Evolutionary conservation across 1,140 invertebrate species (phyloP).

Genomic region (Eupristina koningsbergeri): DNA sequence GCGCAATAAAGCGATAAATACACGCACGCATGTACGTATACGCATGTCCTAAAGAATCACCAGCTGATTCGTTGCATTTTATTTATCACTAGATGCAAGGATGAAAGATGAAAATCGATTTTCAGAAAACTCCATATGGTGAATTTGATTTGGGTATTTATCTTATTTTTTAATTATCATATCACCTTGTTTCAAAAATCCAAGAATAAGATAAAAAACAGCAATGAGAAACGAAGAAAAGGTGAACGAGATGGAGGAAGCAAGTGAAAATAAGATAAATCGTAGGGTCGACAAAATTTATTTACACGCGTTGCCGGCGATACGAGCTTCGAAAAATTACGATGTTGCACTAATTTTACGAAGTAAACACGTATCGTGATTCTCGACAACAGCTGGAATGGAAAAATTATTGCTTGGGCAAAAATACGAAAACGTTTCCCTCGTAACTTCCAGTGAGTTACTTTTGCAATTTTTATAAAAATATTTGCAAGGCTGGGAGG

Average conservation of each 20-base stretch:
- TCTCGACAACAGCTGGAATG: constrained; percentile 6
- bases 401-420: constrained; percentile 24
- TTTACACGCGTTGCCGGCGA: constrained; percentile 18
- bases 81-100: neutral
- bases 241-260: neutral
- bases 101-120: no score
- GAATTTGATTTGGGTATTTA: constrained; percentile 6
- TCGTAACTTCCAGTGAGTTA: constrained; percentile 42
- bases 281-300: constrained; percentile 9
- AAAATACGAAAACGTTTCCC: constrained; percentile 7
- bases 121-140: constrained; percentile 26
- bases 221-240: neutral
- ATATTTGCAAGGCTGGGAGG: neutral
- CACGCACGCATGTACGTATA: no score
- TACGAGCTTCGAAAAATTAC: constrained; percentile 24
- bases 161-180: no score
- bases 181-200: no score
- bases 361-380: constrained; percentile 13
- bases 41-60: neutral
- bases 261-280: constrained; percentile 13
- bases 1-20: neutral
- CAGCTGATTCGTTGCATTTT: neutral
- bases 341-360: constrained; percentile 34
- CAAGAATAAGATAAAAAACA: neutral
- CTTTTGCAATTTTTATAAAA: constrained; percentile 46